Evolutionary conservation across 1,140 invertebrate species (phyloP).

Genomic region (Coboldia fuscipes): DNA sequence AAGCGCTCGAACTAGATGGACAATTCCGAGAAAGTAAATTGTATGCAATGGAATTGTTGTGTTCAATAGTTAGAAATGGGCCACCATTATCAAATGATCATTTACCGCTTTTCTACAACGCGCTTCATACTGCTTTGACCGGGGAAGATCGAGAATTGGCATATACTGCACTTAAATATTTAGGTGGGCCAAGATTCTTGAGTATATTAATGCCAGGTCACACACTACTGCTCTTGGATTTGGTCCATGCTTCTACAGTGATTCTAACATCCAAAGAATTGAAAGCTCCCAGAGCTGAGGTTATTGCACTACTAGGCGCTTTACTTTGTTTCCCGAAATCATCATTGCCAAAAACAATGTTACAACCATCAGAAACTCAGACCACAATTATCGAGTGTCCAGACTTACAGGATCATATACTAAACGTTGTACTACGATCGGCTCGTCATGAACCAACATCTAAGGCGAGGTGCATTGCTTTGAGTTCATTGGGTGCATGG

Average conservation of each 20-base stretch:
- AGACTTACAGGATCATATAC: constrained; percentile 57
- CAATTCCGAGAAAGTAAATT: constrained; percentile 48
- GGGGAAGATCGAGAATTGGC: constrained; percentile 35
- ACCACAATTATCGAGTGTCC: constrained; percentile 20
- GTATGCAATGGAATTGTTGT: constrained; percentile 56
- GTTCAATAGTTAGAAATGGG: constrained; percentile 39
- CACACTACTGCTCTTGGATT: constrained; percentile 68
- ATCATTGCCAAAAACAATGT: constrained; percentile 50
- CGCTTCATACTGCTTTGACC: constrained; percentile 53
- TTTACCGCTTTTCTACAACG: constrained; percentile 70
- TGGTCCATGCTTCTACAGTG: constrained; percentile 73
- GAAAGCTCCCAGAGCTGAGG: constrained; percentile 63
- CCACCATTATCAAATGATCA: constrained; percentile 30
- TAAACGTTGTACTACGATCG: constrained; percentile 66
- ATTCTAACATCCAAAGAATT: constrained; percentile 65
- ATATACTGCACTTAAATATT: constrained; percentile 31
- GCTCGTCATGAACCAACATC: constrained; percentile 75
- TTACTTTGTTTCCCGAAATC: constrained; percentile 62
- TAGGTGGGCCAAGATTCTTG: constrained; percentile 63
- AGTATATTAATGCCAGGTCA: constrained; percentile 74
- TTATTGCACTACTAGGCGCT: constrained; percentile 75
- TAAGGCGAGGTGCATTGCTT: constrained; percentile 69
- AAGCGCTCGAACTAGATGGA: constrained; percentile 41
- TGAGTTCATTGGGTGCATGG: constrained; percentile 73
- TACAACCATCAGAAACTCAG: constrained; percentile 58